Base-by-base conservation (phyloP, 1,140 invertebrate genomes). In the Temnothorax longispinosus region DNA sequence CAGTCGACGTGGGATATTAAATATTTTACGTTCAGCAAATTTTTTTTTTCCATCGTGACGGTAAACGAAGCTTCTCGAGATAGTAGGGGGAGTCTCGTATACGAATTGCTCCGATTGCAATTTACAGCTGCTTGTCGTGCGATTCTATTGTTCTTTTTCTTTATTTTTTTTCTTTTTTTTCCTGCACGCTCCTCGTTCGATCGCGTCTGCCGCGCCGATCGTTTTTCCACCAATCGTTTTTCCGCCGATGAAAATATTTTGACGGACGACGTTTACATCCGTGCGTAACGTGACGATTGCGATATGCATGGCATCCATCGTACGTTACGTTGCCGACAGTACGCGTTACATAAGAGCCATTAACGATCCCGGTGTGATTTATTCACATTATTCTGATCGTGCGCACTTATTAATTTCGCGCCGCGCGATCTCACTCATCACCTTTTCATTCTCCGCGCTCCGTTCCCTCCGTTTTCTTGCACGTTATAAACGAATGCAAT, bases 321-420 rank as follows among this genome's bases (percentile, higher is more conserved):
- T 32, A 3, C 27, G 41, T 80, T 52, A 54, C 13, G 47, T 44
- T 72, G 15, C 7, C 78, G 50, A 21, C 32, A n/a, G 13, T 71
- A 8, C 8, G 32, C 13, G 78, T 81, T 82, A 58, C 44, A 10
- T 72, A 82, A 82, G 41, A 56, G 11, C 27, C 41, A 71, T 81
- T 71, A 71, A 47, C 18, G 38, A 32, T 60, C 21, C 11, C 56
- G 18, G 4, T 1, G 15, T 58, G 27, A 82, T 81, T 81, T 72
- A 71, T 72, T 71, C 65, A 21, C 38, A 21, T 82, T 72, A 72
- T n/a, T 32, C 27, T 21, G 35, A 41, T 72, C 38, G 67, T 44
- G 27, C 58, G 62, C 18, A 80, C 64, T 67, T n/a, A 71, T 54
- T 58, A 82, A 72, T 82, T 44, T 82, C 38, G 47, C 38, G 27